These are phyloP conservation scores for Dicycla oo DNA, from an alignment of 2,888 invertebrate species.

Conservation along the genomic window DNA sequence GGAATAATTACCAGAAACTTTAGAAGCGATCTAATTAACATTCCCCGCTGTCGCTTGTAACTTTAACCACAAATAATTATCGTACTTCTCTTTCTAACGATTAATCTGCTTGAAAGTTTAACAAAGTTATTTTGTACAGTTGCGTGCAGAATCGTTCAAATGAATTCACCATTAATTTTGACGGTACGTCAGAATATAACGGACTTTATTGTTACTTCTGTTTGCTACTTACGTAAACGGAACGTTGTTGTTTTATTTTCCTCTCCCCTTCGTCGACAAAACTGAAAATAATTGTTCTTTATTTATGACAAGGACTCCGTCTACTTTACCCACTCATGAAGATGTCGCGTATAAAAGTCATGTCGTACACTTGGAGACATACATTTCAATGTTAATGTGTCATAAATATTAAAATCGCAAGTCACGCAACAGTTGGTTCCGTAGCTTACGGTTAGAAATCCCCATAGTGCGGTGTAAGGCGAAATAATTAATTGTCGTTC, in stretches of 20 bases:
- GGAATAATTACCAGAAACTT: constrained; percentile 34
- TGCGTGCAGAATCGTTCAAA: constrained; percentile 66
- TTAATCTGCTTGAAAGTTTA: constrained; percentile 81
- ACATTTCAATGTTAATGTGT: constrained; percentile 48
- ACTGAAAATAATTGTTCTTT: not conserved
- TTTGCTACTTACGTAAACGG: not conserved
- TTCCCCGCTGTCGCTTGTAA: constrained; percentile 50
- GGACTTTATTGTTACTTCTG: constrained; percentile 16
- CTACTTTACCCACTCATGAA: not conserved
- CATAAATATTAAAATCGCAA: constrained; percentile 56
- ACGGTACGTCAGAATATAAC: constrained; percentile 11
- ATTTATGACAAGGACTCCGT: not conserved
- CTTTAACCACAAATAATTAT: constrained; percentile 52
- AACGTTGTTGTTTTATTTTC: constrained; percentile 5
- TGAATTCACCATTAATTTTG: constrained; percentile 45
- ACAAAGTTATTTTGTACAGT: constrained; percentile 77
- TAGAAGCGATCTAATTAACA: constrained; percentile 37
- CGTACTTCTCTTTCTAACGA: constrained; percentile 73
- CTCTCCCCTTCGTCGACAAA: not conserved
- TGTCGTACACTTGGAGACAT: constrained; percentile 12
- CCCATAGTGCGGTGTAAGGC: constrained; percentile 38
- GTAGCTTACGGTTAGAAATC: constrained; percentile 31
- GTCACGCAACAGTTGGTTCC: constrained; percentile 60
- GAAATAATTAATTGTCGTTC: constrained; percentile 54
- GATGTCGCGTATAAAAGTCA: not conserved